Base-by-base conservation (phyloP, 2,888 invertebrate genomes). In the Thera obeliscata region DNA sequence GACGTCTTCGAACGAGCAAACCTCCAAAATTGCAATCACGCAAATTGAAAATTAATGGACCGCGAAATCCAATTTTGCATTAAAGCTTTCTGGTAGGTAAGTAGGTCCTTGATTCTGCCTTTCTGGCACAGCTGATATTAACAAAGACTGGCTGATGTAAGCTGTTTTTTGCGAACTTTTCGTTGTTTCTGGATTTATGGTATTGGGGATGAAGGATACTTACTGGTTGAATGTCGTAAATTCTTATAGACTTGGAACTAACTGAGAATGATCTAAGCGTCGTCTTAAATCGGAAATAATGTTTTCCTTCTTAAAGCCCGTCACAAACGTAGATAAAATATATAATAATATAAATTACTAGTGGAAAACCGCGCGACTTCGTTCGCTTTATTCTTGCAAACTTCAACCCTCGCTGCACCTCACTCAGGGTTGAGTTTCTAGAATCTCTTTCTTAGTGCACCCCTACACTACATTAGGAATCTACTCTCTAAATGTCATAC, bases 1-100 rank as follows among this genome's bases (percentile, higher is more conserved):
- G 85, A 81, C 87, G 87, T 87, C 86, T 89, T 86, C 84, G 82
- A 82, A 86, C 87, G 82, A 90, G 89, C 89, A 90, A 91, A 91
- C 90, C 91, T 89, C 88, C 89, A 89, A 92, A 90, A 92, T 90
- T 90, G 91, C 92, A 92, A 92, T 92, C 91, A 91, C 90, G 87
- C 88, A 91, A 91, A 92, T 92, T 92, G 92, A 92, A 92, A 92
- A 91, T 92, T 92, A 92, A 92, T 92, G 92, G 92, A 88, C 87
- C 91, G 89, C 83, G 85, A 91, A 91, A 92, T 92, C 91, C 92
- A 91, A 92, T 92, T 91, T 91, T 89, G 88, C 88, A 91, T 91
- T 89, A 87, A 81, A 87, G 89, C 89, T 89, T 88, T 87, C 83
- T 86, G 83, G 81, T 86, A 83, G 83, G 82, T 84, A 84, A 84